Evolutionary conservation across 2,888 invertebrate species (phyloP).

Genomic region (Parnassius apollo): DNA sequence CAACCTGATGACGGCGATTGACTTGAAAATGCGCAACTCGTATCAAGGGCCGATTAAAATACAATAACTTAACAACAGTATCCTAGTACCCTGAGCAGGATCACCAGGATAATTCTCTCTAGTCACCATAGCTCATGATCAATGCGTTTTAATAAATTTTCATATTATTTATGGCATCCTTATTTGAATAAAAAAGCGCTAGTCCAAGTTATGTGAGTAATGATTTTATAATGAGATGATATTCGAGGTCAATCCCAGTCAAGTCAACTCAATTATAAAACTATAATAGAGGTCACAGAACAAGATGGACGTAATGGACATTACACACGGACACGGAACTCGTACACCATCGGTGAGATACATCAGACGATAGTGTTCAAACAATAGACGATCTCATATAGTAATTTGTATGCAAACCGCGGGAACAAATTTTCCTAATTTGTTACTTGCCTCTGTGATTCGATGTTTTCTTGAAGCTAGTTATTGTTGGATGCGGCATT

Average conservation of each 20-base stretch:
- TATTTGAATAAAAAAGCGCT: too few species aligned
- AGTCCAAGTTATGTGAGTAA: too few species aligned
- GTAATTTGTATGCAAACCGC: constrained; percentile 71
- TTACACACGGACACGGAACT: constrained; percentile 48
- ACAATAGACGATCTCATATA: constrained; percentile 66
- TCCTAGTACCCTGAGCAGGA: too few species aligned
- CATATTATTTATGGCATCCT: too few species aligned
- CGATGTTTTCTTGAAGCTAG: constrained; percentile 41
- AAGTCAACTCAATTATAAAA: constrained; percentile 28
- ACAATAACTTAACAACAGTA: too few species aligned
- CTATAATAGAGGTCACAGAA: constrained; percentile 30
- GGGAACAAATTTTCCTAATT: constrained; percentile 67
- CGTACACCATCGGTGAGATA: constrained; percentile 42
- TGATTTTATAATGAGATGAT: not conserved
- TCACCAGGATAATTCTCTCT: too few species aligned
- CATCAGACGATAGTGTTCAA: constrained; percentile 43
- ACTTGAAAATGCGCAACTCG: too few species aligned
- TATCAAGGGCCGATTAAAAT: too few species aligned
- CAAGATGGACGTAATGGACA: constrained; percentile 24
- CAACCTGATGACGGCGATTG: too few species aligned
- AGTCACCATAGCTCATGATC: too few species aligned
- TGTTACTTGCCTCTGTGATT: constrained; percentile 58
- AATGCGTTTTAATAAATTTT: too few species aligned
- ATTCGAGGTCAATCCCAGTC: constrained; percentile 26
- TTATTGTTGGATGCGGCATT: constrained; percentile 34